Percentiles rank a stretch among this genome's conserved stretches.
These are phyloP conservation scores for Epistrophe eligans DNA, from an alignment of 2,888 invertebrate species.

Conservation along the genomic window DNA sequence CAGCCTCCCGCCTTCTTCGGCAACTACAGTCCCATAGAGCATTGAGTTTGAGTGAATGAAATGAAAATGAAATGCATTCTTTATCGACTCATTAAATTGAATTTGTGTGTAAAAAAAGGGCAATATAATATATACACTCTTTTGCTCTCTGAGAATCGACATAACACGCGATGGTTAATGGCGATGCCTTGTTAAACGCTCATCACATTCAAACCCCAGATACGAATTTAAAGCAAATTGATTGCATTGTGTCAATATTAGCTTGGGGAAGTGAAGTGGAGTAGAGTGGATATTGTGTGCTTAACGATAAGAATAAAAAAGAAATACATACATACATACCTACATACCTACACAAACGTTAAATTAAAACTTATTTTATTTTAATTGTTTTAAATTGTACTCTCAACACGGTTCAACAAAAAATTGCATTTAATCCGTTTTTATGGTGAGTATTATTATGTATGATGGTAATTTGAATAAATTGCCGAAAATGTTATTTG, in stretches of 20 bases:
- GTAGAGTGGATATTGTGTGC: background rate
- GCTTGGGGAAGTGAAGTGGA: slow-evolving; percentile 5
- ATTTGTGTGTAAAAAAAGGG: slow-evolving; percentile 43
- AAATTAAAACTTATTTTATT: slow-evolving; percentile 62
- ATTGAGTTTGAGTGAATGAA: slow-evolving; percentile 15
- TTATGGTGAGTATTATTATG: background rate
- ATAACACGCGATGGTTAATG: slow-evolving; percentile 46
- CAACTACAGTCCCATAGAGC: too few relatives aligned
- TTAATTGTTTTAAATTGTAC: slow-evolving; percentile 68
- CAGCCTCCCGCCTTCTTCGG: background rate
- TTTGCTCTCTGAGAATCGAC: slow-evolving; percentile 6
- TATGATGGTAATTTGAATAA: slow-evolving; percentile 23
- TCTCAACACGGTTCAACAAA: slow-evolving; percentile 17
- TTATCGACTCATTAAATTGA: slow-evolving; percentile 73
- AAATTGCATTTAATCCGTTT: slow-evolving; percentile 21
- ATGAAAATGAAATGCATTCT: slow-evolving; percentile 42
- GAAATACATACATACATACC: background rate
- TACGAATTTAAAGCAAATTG: slow-evolving; percentile 43
- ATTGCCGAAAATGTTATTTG: slow-evolving; percentile 8
- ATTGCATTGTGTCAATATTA: slow-evolving; percentile 63
- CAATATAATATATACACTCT: background rate
- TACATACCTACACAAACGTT: slow-evolving; percentile 5
- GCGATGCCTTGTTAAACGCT: slow-evolving; percentile 58
- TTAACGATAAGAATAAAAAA: slow-evolving; percentile 31
- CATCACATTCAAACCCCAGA: slow-evolving; percentile 35